A percentile compares a stretch with the other conserved stretches of the same genome.
Evolutionary conservation across 1,140 invertebrate species (phyloP).

Genomic region (Brachionus sp.): DNA sequence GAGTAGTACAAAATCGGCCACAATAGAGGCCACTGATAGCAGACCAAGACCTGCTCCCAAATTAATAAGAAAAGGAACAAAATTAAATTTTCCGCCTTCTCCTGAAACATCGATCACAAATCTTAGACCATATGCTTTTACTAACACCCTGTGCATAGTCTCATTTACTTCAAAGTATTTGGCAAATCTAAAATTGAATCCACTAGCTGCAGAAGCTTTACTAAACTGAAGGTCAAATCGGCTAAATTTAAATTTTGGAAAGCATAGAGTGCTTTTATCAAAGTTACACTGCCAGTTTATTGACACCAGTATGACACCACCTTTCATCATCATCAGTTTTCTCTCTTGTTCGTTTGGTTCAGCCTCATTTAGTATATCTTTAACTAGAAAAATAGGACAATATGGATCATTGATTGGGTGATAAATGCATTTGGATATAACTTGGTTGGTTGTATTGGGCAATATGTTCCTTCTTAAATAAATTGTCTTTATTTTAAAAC

Average conservation of each 20-base stretch:
- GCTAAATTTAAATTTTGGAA: conserved; percentile 60
- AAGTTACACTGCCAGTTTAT: conserved; percentile 64
- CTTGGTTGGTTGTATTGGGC: background rate
- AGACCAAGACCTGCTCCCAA: conserved; percentile 28
- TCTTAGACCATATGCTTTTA: conserved; percentile 47
- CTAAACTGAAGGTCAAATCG: conserved; percentile 56
- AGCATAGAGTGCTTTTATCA: conserved; percentile 56
- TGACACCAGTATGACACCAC: conserved; percentile 61
- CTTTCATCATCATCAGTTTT: conserved; percentile 50
- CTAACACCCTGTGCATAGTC: background rate
- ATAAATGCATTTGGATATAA: background rate
- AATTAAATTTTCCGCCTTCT: conserved; percentile 47
- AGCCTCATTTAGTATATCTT: conserved; percentile 58
- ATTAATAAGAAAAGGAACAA: conserved; percentile 40
- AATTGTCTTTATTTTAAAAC: background rate
- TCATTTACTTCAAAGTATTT: conserved; percentile 4
- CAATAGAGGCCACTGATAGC: conserved; percentile 26
- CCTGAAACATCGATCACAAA: conserved; percentile 47
- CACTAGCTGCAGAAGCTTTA: conserved; percentile 54
- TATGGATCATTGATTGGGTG: conserved; percentile 51
- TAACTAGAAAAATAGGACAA: conserved; percentile 62
- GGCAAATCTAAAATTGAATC: conserved; percentile 60
- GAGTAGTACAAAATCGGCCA: conserved; percentile 36
- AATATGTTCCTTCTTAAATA: conserved; percentile 24
- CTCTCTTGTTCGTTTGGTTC: conserved; percentile 54